Evolutionary conservation across 2,797 vertebrate species (phyloP).

Genomic region (Serranus cabrilla): DNA sequence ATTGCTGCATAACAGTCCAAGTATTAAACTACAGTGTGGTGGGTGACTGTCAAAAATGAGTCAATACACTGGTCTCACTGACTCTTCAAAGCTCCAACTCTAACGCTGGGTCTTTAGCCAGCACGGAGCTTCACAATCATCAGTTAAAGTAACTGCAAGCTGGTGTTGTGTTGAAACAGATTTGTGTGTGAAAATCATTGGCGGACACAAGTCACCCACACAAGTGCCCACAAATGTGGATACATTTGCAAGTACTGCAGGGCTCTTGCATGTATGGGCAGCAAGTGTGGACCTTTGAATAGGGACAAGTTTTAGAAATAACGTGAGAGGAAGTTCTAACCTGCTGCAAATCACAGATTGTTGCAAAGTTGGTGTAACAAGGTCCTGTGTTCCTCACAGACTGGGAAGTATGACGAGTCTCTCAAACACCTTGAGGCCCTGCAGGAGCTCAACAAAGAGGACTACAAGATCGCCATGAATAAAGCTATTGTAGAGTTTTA

Average conservation of each 20-base stretch:
- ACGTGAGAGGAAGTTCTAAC: background rate
- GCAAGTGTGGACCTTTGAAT: background rate
- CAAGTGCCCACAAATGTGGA: background rate
- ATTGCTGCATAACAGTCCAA: too few relatives aligned
- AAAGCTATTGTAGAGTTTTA: slow-evolving; percentile 95
- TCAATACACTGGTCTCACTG: too few relatives aligned
- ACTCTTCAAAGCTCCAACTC: too few relatives aligned
- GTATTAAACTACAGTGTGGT: too few relatives aligned
- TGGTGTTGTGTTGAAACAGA: too few relatives aligned
- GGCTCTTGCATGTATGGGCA: too few relatives aligned
- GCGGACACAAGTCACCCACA: background rate
- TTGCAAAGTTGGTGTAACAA: background rate
- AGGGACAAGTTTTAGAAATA: background rate
- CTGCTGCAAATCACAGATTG: background rate
- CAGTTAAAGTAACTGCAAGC: too few relatives aligned
- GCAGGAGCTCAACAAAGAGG: slow-evolving; percentile 96
- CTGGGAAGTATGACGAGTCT: slow-evolving; percentile 92
- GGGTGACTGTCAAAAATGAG: too few relatives aligned
- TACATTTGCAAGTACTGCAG: background rate
- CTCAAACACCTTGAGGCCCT: slow-evolving; percentile 91
- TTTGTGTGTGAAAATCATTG: too few relatives aligned
- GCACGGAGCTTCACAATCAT: too few relatives aligned
- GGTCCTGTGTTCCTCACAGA: slow-evolving; percentile 73
- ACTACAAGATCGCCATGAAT: slow-evolving; percentile 97
- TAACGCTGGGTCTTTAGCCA: too few relatives aligned